These are phyloP conservation scores for Drosophila subquinaria DNA, from an alignment of 2,888 invertebrate genomes.

Conservation along the genomic window DNA sequence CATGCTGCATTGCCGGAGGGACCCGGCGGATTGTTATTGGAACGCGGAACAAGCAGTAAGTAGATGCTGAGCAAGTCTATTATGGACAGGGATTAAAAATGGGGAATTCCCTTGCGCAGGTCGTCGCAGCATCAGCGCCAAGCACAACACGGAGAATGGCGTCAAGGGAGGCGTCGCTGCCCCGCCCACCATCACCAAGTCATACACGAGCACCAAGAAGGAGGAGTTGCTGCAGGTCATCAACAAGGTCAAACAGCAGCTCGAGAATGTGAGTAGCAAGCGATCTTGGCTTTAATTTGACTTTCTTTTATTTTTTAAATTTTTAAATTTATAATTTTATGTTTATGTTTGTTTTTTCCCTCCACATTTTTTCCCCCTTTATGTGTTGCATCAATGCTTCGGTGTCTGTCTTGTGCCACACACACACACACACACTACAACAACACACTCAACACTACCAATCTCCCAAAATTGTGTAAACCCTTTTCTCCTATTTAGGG, in stretches of 20 bases:
- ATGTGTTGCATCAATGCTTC: constrained; percentile 63
- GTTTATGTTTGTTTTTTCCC: constrained; percentile 17
- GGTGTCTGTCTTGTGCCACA: constrained; percentile 62
- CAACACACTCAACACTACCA: constrained; percentile 5
- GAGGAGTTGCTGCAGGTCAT: constrained; percentile 93
- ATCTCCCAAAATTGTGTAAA: not conserved
- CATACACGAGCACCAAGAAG: constrained; percentile 85
- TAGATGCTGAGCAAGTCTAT: not conserved
- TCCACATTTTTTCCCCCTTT: constrained; percentile 31
- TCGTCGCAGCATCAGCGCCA: constrained; percentile 89
- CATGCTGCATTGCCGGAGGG: constrained; percentile 85
- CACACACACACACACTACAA: constrained; percentile 33
- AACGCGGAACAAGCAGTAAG: constrained; percentile 84
- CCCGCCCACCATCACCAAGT: constrained; percentile 85
- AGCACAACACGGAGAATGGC: constrained; percentile 86
- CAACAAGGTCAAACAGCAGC: constrained; percentile 93
- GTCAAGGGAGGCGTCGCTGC: constrained; percentile 73
- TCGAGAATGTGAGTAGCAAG: constrained; percentile 91
- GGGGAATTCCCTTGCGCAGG: constrained; percentile 68
- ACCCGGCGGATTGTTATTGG: constrained; percentile 83
- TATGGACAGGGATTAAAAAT: not conserved
- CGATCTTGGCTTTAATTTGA: not conserved
- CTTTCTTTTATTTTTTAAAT: constrained; percentile 17
- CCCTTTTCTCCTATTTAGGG: constrained; percentile 74
- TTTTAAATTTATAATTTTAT: constrained; percentile 36